Percentiles rank a stretch among this genome's conserved stretches.
Evolutionary conservation across 2,797 vertebrate genomes (phyloP).

Genomic region (Cossypha niveicapilla): DNA sequence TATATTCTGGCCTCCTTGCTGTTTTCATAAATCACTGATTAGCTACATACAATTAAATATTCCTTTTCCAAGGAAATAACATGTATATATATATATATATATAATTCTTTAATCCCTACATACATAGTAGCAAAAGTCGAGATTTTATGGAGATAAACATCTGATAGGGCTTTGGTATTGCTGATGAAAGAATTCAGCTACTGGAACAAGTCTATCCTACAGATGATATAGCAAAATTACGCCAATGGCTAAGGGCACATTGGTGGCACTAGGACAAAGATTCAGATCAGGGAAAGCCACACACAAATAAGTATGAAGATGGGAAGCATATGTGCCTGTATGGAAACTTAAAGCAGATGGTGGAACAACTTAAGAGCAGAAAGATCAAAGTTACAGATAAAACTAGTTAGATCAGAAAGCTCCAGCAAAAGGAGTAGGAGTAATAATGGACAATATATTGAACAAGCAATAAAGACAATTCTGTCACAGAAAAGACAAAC

Average conservation of each 20-base stretch:
- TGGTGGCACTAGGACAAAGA: background rate
- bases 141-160: background rate
- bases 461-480: background rate
- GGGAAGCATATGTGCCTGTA: background rate
- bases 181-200: background rate
- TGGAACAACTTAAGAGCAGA: background rate
- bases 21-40: background rate
- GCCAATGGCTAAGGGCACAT: background rate
- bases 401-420: background rate
- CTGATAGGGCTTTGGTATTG: background rate
- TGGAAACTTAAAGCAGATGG: constrained; percentile 28
- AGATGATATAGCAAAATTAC: background rate
- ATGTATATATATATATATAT: background rate
- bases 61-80: background rate
- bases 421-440: background rate
- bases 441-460: background rate
- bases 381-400: constrained; percentile 11
- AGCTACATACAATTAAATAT: background rate
- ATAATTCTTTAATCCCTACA: background rate
- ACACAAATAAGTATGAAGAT: background rate
- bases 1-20: background rate
- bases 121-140: background rate
- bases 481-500: background rate
- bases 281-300: constrained; percentile 2
- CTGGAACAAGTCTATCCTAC: background rate